Conservation (phyloP, 2,888 invertebrate genomes). For the Ceramica pisi region DNA sequence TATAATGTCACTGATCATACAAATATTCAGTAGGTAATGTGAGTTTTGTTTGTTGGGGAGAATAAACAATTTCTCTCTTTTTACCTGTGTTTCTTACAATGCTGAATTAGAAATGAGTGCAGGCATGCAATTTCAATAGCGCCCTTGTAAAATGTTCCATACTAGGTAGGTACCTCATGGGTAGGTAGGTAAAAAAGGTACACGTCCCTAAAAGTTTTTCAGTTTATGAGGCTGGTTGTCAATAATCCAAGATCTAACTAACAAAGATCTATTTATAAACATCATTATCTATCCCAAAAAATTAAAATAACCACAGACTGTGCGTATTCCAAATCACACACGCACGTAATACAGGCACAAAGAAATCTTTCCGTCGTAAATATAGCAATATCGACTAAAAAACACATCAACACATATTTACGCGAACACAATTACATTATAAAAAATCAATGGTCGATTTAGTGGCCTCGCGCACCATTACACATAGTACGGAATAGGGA, state of each 20-base stretch:
- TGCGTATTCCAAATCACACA: slow-evolving; percentile 25
- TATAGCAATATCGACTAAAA: slow-evolving; percentile 51
- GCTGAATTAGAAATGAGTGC: neutral
- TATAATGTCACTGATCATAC: too few species aligned
- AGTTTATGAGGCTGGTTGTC: neutral
- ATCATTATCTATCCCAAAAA: neutral
- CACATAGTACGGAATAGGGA: slow-evolving; percentile 61
- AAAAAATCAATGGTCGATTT: slow-evolving; percentile 76
- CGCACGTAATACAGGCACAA: slow-evolving; percentile 37
- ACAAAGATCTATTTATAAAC: neutral
- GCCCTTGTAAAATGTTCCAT: neutral
- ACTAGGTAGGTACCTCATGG: neutral
- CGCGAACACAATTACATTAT: slow-evolving; percentile 66
- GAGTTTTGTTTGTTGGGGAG: too few species aligned
- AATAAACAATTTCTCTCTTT: too few species aligned
- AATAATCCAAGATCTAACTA: slow-evolving; percentile 4
- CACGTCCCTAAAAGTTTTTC: too few species aligned
- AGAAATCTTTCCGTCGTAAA: slow-evolving; percentile 43
- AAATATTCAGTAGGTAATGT: too few species aligned
- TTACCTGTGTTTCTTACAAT: too few species aligned
- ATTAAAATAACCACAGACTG: slow-evolving; percentile 5
- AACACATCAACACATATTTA: slow-evolving; percentile 65
- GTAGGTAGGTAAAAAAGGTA: too few species aligned
- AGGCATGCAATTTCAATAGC: too few species aligned
- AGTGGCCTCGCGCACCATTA: slow-evolving; percentile 75